Base-by-base conservation (phyloP, 1,140 invertebrate genomes). In the Batillaria attramentaria region DNA sequence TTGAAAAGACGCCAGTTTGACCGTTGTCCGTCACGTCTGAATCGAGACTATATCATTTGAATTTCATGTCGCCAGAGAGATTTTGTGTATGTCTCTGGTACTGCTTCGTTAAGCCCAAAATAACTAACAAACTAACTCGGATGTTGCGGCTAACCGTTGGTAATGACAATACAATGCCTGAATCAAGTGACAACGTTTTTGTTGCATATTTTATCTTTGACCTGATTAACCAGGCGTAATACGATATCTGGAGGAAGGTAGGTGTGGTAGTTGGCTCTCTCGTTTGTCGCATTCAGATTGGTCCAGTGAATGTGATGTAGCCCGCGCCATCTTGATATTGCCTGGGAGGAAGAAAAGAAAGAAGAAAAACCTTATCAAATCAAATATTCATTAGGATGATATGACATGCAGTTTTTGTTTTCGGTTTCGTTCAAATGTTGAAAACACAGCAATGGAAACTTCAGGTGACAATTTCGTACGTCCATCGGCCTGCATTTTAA, bases 251-350 rank as follows among this genome's bases (percentile, higher is more conserved):
- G 72, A 24, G 81, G 81, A 50, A 87, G 78, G 31, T 83, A 46
- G 1, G 85, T 85, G 69, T 80, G 80, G 50, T 79, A 41, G 31
- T 84, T 80, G 2, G 60, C 18, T 20, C 75, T 74, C 79, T 88
- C 86, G 77, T 84, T 84, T 13, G 72, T 68, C 0, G 31, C 28
- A 41, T 87, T 81, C 1, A 33, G 65, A 81, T 89, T 89, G 37
- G 79, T 76, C 86, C 86, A 89, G 33, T 72, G 77, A 18, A 76
- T 8, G 76, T 89, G 87, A 43, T 83, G 78, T 20, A 89, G 69
- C n/a, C 82, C 80, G 41, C 87, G 68, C 88, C 88, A 89, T 39
- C 77, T 73, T 24, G 86, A 81, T 43, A 89, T 86, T 24, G 85
- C 54, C 62, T 78, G 65, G 77, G 87, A 87, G 87, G 2, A 50